These are phyloP conservation scores for Palythoa grandiflora DNA, from an alignment of 92 coral and sea anemone genomes.

Conservation along the genomic window DNA sequence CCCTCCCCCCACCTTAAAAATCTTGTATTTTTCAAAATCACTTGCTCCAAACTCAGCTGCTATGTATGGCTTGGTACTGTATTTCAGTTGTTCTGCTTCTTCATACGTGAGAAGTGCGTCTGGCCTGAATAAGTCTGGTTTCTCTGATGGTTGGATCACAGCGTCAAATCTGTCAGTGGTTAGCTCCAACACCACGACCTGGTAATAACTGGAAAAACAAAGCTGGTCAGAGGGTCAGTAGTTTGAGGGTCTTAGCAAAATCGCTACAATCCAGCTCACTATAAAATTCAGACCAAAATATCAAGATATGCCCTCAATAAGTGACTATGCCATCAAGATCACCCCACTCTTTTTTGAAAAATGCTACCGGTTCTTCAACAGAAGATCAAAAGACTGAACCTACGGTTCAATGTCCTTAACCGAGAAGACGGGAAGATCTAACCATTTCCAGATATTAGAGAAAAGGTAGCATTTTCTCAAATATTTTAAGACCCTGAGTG, in stretches of 20 bases:
- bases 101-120: slow-evolving; percentile 67
- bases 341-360: too few species aligned
- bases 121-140: slow-evolving; percentile 59
- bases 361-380: too few species aligned
- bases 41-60: slow-evolving; percentile 72
- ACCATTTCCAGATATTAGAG: too few species aligned
- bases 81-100: slow-evolving; percentile 60
- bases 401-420: too few species aligned
- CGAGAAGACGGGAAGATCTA: too few species aligned
- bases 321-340: too few species aligned
- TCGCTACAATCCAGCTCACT: too few species aligned
- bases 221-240: too few species aligned
- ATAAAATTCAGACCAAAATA: too few species aligned
- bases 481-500: not conserved
- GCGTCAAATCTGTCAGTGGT: slow-evolving; percentile 49
- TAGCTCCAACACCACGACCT: slow-evolving; percentile 39
- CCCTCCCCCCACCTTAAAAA: slow-evolving; percentile 72
- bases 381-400: too few species aligned
- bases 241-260: too few species aligned
- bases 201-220: slow-evolving; percentile 9
- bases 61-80: slow-evolving; percentile 70
- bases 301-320: too few species aligned
- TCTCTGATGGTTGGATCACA: slow-evolving; percentile 42
- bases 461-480: not conserved
- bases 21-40: slow-evolving; percentile 55